Evolutionary conservation across 2,113 vertebrate genomes (phyloP), one percentile per base, ranked within the genome.

Genomic region (Microcebus griseorufus): DNA sequence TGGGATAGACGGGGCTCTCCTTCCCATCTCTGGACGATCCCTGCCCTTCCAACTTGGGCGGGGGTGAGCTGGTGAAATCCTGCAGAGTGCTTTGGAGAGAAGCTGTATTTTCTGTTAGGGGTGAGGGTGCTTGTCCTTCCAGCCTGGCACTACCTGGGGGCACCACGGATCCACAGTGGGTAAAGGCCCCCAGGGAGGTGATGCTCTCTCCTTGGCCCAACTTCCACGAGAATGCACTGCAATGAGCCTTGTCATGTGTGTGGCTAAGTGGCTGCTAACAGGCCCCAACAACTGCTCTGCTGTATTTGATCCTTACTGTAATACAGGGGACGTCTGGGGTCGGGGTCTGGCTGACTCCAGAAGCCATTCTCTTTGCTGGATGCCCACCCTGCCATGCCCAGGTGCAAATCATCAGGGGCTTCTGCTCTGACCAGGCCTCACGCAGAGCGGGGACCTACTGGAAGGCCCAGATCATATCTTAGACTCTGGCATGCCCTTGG

Each of bases 1-100:
- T 27, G 25, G n/a, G 27, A 23, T 0, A 3, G 2, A 12, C 0
- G 2, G 29, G 58, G 27, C 9, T 9, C 14, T 22, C 60, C 58
- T 65, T n/a, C 27, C 22, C 4, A 12, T 73, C 58, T 39, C 64
- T 18, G 29, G 67, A 65, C 29, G 53, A 83, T 2, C 25, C n/a
- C 60, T 67, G 62, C 27, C 55, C 34, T 84, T 62, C 58, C 64
- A 45, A n/a, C 22, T 4, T 0, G 9, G 82, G 64, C 79, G 22
- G 55, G 55, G 17, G 25, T 23, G 39, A 48, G 20, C 65, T 81
- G 42, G 27, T 11, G 18, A 51, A 10, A 6, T 34, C 65, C 5
- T 39, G 29, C 4, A 45, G 29, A 53, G 60, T 39, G 23, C 8
- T 37, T 18, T 34, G 42, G 60, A 22, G 23, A 84, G 79, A 89